Base-by-base conservation (phyloP, 2,888 invertebrate genomes). In the Pachydiplax longipennis region DNA sequence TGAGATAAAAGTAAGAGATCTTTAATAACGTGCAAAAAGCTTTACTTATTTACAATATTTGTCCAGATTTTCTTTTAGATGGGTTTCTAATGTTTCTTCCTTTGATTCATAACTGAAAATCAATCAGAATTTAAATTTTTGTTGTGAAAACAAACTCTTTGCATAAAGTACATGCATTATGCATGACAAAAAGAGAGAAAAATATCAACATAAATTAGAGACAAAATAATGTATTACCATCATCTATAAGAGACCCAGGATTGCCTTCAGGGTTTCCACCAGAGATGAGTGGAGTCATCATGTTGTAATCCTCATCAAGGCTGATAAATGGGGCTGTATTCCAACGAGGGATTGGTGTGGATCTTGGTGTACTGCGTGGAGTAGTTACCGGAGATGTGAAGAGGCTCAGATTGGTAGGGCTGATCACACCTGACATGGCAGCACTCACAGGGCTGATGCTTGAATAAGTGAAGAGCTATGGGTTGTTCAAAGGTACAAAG, bases 301-400 rank as follows among this genome's bases (percentile, higher is more conserved):
- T 98, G 94, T 97, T 98, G 94, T 99, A 99, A 94, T 99, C 99
- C 93, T 99, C 99, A 93, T 99, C 99, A 93, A 98, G 95, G 90
- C 97, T 96, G 92, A 98, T 96, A 95, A 98, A 98, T 90, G 98
- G 97, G 83, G 96, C 95, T 90, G 97, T 96, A 94, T 97, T 98
- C 98, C 98, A 99, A 93, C 98, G 96, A 91, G 95, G 96, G 91
- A 95, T 94, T 90, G 94, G 93, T 82, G 93, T 93, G 65, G 93
- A 93, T 91, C 92, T 91, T 92, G 94, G 93, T 93, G 93, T 90
- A 93, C 92, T 92, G 91, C 94, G 92, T 94, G 94, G 92, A 97
- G 95, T 91, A 96, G 96, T 91, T 93, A 95, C 94, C 92, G 97
- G 96, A 91, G 97, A 97, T 53, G 95, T 94, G 93, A 98, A 97